Evolutionary conservation across 2,888 invertebrate genomes (phyloP), one percentile per base, ranked within the genome.

Genomic region (Eurytoma adleriae): DNA sequence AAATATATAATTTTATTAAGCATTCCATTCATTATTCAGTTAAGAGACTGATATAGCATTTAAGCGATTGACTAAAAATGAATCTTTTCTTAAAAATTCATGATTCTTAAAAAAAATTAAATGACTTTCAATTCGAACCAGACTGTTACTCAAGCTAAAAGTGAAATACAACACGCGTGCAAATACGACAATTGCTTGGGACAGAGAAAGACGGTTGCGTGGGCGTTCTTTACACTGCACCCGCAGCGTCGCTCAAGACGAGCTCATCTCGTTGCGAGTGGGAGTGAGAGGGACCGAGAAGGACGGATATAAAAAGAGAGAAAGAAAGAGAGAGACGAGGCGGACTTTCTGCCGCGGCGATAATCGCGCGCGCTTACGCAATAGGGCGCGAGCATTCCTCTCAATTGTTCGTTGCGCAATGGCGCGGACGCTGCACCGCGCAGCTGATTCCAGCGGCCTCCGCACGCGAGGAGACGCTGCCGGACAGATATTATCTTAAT

Each of bases 331-430:
- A 50, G 16, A 50, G 4, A 40, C 12, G 52, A 54, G 70, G 16
- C 5, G 48, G 61, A 20, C 68, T 73, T 79, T 62, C 68, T 73
- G 78, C 27, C 16, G 16, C 16, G 50, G 50, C 24, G 24, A 62
- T 54, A 69, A 73, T 64, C 52, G 40, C 13, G 18, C n/a, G 40
- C n/a, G 13, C 24, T 62, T 76, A 18, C 62, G 69, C 69, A 76
- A 76, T 54, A 48, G 50, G 24, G 27, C 16, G 20, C 18, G 50
- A 10, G 61, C 72, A 72, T 79, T 79, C 52, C 61, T 73, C 68
- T 30, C 78, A 78, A 78, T 78, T 78, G 78, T 72, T 72, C n/a
- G 52, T 72, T 72, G 64, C 78, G 66, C 71, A 61, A 70, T 20
- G 16, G 30, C 14, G 24, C 27, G 27, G 0, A 4, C 13, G 24